Percentiles rank a stretch among this genome's conserved stretches.
These are phyloP conservation scores for Odocoileus virginianus DNA, from an alignment of 2,113 vertebrate genomes.

Conservation along the genomic window DNA sequence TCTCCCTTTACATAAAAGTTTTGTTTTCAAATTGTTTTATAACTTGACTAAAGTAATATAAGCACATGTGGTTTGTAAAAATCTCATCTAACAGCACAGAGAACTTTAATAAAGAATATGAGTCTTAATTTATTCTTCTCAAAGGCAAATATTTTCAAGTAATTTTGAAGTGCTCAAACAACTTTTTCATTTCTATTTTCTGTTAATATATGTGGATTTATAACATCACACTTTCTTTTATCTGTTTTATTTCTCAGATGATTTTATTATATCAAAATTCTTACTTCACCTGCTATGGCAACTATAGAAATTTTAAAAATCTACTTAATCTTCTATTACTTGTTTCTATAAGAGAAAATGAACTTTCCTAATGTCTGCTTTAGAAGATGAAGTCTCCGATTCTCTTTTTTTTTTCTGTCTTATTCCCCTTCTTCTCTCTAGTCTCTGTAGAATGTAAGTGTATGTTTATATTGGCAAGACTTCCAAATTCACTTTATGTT, in stretches of 20 bases:
- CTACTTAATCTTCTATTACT: background rate
- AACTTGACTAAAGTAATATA: background rate
- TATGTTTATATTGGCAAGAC: background rate
- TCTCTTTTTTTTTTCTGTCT: background rate
- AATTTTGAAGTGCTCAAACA: background rate
- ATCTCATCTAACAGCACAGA: background rate
- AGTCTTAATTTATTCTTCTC: background rate
- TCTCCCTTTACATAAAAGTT: background rate
- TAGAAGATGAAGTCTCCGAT: background rate
- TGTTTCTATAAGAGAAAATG: background rate
- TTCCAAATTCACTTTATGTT: background rate
- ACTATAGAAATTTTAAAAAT: background rate
- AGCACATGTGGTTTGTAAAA: background rate
- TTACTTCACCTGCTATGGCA: background rate
- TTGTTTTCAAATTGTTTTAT: background rate
- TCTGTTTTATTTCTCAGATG: background rate
- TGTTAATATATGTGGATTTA: background rate
- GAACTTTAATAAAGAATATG: background rate
- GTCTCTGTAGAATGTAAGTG: background rate
- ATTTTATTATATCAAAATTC: background rate
- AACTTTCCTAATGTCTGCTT: background rate
- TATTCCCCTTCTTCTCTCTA: background rate
- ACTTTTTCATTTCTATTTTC: background rate
- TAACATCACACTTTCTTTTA: background rate
- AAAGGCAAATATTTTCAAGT: background rate